Base-by-base conservation (phyloP, 2,113 vertebrate species). In the Hippocampus abdominalis region DNA sequence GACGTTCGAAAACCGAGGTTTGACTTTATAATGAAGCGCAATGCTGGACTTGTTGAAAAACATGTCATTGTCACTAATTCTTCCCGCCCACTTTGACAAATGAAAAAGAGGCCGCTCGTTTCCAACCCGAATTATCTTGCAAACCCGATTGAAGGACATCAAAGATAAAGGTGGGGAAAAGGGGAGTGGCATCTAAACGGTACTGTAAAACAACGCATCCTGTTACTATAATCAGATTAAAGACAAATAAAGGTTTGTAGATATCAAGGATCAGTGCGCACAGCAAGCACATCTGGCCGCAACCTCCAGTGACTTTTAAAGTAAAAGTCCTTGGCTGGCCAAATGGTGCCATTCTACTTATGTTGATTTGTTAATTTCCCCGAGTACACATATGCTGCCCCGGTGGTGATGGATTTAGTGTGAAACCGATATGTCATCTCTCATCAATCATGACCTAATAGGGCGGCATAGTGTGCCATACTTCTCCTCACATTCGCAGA, bases 401-500 rank as follows among this genome's bases (percentile, higher is more conserved):
- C 70, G 77, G 66, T 60, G 48, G 51, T 81, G 81, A 89, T 82
- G 69, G 74, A 89, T 89, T 84, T 84, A 69, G 80, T 74, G 77
- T 85, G 83, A 86, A 82, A 76, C 63, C 56, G 51, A 59, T 69
- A 61, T 86, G 81, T 86, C 85, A 86, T 68, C 51, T 29, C 60
- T 81, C 78, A 86, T 88, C 80, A 82, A 88, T 88, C 84, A 86
- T 65, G 56, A 25, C 42, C 63, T 74, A 36, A 54, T 69, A 56
- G 54, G 71, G 75, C 63, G 72, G 75, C 63, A 75, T 51, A 59
- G 46, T 66, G 67, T 79, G 66, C 63, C 73, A 76, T 61, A 61
- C 71, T 32, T 42, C 77, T 57, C 62, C 27, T 16, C 32, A 39
- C 39, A 42, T 60, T 49, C 48, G 48, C 39, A 48, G 32, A 65